phyloP scores from a whole-genome alignment of 2,113 vertebrate genomes.

The Gallinago paraguaiae region DNA sequence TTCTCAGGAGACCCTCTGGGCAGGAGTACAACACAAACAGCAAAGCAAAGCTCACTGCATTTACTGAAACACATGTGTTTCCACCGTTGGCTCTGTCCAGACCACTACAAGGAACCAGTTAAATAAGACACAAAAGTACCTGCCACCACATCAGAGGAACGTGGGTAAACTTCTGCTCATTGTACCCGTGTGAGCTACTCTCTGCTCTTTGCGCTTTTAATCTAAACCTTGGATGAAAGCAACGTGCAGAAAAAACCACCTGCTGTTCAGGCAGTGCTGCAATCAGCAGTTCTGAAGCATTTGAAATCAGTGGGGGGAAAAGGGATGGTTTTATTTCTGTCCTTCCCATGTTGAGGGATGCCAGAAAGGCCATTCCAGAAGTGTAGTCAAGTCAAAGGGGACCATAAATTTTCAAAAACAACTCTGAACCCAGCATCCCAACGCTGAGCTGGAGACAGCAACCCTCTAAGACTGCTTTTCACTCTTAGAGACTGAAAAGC shows the following conservation, averaged over 20 bases:
- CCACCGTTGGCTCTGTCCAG: neutral
- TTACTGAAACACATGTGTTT: neutral
- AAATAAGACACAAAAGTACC: neutral
- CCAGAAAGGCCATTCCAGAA: constrained; percentile 18
- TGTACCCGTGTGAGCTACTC: neutral
- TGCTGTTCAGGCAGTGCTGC: neutral
- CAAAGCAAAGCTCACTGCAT: neutral
- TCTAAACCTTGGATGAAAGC: neutral
- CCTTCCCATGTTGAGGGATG: neutral
- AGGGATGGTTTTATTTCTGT: constrained; percentile 2
- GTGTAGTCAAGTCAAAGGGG: neutral
- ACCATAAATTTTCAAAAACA: neutral
- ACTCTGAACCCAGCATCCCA: neutral
- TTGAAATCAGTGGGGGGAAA: neutral
- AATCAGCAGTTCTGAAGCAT: neutral
- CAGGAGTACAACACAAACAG: neutral
- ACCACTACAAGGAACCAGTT: neutral
- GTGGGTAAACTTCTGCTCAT: neutral
- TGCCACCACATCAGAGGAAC: neutral
- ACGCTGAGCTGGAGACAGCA: neutral
- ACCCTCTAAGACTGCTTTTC: neutral
- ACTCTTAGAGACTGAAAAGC: too few relatives aligned
- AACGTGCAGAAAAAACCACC: neutral
- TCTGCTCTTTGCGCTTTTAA: neutral
- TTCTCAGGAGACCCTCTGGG: neutral